Percentiles rank a stretch among this genome's conserved stretches.
These are phyloP conservation scores for Percopsis omiscomaycus DNA, from an alignment of 2,797 vertebrate genomes.

Conservation along the genomic window DNA sequence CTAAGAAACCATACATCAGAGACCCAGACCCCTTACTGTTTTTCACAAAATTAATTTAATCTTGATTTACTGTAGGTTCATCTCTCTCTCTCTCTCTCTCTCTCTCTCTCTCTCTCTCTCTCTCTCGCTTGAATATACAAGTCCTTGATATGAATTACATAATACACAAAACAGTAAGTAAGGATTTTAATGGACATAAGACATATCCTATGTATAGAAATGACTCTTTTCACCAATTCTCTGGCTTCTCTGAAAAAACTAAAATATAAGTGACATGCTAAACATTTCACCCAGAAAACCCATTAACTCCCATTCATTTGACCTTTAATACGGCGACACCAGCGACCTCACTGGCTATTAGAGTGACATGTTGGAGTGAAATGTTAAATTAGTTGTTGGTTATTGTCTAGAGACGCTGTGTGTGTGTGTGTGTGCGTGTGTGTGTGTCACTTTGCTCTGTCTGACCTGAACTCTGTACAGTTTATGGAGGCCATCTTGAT, in stretches of 20 bases:
- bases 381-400: neutral
- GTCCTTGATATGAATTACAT: no score
- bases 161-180: no score
- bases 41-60: no score
- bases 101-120: no score
- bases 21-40: no score
- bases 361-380: neutral
- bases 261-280: neutral
- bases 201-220: neutral
- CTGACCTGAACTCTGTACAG: neutral
- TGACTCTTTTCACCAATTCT: neutral
- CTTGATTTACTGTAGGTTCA: no score
- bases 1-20: no score
- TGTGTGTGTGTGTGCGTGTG: neutral
- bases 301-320: neutral
- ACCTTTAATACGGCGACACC: conserved; percentile 6
- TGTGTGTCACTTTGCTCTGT: neutral
- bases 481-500: conserved; percentile 20
- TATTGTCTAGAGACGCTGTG: conserved; percentile 1
- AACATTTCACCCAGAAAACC: neutral
- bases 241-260: no score
- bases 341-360: neutral
- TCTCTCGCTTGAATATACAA: no score
- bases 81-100: no score
- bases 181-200: no score